A percentile compares a stretch with the other conserved stretches of the same genome.
Conservation (phyloP, 2,888 invertebrate species). For the Shargacucullia verbasci region DNA sequence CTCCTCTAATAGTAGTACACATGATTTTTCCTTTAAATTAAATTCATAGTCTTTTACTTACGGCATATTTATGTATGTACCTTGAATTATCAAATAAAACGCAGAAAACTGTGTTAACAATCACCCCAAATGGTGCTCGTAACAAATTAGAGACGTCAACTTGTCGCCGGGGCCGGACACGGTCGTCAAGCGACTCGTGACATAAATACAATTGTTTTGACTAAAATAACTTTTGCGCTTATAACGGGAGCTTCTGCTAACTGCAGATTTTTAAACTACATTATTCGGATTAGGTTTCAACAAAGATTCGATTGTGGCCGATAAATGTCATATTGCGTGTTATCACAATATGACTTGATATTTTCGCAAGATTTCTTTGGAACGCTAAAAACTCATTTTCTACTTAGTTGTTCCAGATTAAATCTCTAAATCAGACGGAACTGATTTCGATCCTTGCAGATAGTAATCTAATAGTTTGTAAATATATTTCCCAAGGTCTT, state of each 20-base stretch:
- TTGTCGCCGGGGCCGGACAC: slow-evolving; percentile 61
- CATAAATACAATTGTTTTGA: slow-evolving; percentile 60
- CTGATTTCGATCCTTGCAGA: slow-evolving; percentile 2
- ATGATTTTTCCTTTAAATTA: too few species aligned
- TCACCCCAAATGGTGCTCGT: slow-evolving; percentile 47
- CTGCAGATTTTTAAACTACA: slow-evolving; percentile 1
- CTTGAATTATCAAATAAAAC: slow-evolving; percentile 34
- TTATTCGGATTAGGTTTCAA: too few species aligned
- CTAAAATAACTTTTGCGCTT: slow-evolving; percentile 50
- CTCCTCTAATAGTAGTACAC: too few species aligned
- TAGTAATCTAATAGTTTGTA: slow-evolving; percentile 10
- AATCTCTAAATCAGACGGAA: slow-evolving; percentile 1
- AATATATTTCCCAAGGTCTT: slow-evolving; percentile 49
- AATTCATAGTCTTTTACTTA: slow-evolving; percentile 10
- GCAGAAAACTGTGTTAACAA: slow-evolving; percentile 45
- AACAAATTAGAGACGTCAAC: slow-evolving; percentile 57
- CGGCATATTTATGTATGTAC: slow-evolving; percentile 17
- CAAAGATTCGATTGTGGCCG: too few species aligned
- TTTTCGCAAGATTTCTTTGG: too few species aligned
- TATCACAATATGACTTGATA: too few species aligned
- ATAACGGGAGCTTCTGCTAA: slow-evolving; percentile 26
- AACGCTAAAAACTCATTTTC: too few species aligned
- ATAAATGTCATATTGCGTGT: too few species aligned
- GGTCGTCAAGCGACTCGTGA: slow-evolving; percentile 64
- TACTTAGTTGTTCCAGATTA: neutral